Evolutionary conservation across 2,888 invertebrate species (phyloP).

Genomic region (Lithophane leautieri): DNA sequence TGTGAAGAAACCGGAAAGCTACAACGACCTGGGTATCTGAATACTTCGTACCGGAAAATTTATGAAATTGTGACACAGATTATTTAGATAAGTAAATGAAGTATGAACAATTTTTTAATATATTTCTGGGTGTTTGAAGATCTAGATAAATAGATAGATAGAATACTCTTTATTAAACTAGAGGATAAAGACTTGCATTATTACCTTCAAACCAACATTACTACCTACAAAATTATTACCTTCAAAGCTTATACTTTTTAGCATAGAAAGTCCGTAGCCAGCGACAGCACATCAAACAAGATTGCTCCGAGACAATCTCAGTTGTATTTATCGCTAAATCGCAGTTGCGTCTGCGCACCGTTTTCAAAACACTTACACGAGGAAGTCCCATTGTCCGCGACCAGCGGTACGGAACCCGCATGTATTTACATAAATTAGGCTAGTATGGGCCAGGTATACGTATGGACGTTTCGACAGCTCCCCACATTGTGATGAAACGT

Average conservation of each 20-base stretch:
- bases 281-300: conserved; percentile 10
- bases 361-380: conserved; percentile 63
- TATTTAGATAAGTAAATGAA: neutral
- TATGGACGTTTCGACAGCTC: conserved; percentile 48
- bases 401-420: conserved; percentile 72
- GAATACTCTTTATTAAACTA: neutral
- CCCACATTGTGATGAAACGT: conserved; percentile 3
- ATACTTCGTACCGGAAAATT: neutral
- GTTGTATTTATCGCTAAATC: conserved; percentile 49
- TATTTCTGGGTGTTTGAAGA: neutral
- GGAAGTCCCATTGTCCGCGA: conserved; percentile 71
- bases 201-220: neutral
- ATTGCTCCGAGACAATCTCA: conserved; percentile 55
- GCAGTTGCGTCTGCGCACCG: conserved; percentile 42
- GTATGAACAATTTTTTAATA: neutral
- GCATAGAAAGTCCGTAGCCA: neutral
- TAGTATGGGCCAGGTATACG: conserved; percentile 4
- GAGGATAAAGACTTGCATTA: neutral
- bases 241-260: neutral
- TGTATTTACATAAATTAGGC: conserved; percentile 64
- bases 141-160: neutral
- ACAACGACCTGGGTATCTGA: neutral
- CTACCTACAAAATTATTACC: neutral
- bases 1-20: neutral
- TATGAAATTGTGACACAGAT: too few species aligned